phyloP scores from a whole-genome alignment of 1,140 invertebrate genomes.

The Anastatus disparis region DNA sequence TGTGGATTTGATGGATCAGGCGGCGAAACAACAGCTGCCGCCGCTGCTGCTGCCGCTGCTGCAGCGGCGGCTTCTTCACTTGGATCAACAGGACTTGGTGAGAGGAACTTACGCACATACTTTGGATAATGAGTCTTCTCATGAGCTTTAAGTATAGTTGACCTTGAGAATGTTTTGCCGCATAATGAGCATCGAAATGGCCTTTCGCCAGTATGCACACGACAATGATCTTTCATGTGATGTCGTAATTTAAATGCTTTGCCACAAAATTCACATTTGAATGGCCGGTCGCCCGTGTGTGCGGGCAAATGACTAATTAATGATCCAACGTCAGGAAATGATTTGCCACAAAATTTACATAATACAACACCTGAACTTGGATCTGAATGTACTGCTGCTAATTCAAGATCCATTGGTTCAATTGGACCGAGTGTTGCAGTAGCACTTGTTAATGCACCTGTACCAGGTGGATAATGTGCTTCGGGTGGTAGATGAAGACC shows the following conservation, averaged over 20 bases:
- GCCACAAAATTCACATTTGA: conserved; percentile 91
- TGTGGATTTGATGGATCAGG: conserved; percentile 26
- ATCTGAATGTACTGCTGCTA: conserved; percentile 65
- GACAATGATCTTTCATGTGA: conserved; percentile 93
- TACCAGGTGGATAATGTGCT: conserved; percentile 60
- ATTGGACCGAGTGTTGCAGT: conserved; percentile 61
- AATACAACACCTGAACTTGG: conserved; percentile 79
- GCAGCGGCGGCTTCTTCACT: conserved; percentile 76
- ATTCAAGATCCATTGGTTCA: conserved; percentile 65
- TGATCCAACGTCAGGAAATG: conserved; percentile 87
- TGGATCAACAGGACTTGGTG: conserved; percentile 84
- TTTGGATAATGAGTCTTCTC: conserved; percentile 93
- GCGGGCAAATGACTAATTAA: conserved; percentile 86
- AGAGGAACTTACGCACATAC: conserved; percentile 86
- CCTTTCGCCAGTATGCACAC: conserved; percentile 89
- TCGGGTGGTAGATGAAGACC: conserved; percentile 59
- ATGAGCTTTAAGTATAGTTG: conserved; percentile 89
- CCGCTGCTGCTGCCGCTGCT: conserved; percentile 12
- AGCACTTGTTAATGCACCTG: too few relatives aligned
- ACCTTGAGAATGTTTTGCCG: conserved; percentile 89
- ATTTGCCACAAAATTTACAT: conserved; percentile 91
- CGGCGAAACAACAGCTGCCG: not conserved
- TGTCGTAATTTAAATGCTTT: conserved; percentile 90
- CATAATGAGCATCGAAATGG: conserved; percentile 89
- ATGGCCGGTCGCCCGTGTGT: conserved; percentile 88